These are phyloP conservation scores for Lagorchestes hirsutus DNA, from an alignment of 2,797 vertebrate genomes.

Conservation along the genomic window DNA sequence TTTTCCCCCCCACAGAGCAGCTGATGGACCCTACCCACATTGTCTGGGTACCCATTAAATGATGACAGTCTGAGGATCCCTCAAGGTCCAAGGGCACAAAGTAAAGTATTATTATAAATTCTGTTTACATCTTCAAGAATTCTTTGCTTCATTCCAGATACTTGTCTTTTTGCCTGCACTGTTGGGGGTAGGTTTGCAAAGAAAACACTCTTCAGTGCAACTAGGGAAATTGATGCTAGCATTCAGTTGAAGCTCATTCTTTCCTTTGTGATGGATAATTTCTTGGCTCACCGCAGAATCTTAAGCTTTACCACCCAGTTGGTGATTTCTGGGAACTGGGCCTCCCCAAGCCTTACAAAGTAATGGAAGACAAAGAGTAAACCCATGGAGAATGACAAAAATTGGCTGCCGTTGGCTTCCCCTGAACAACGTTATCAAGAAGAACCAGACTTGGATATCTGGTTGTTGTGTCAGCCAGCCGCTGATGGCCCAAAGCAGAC, in stretches of 20 bases:
- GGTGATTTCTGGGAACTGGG: constrained; percentile 11
- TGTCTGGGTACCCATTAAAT: neutral
- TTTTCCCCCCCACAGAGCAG: neutral
- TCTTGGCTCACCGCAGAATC: constrained; percentile 56
- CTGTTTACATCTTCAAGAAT: neutral
- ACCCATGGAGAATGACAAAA: neutral
- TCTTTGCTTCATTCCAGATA: neutral
- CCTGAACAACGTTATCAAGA: neutral
- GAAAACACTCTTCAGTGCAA: constrained; percentile 32
- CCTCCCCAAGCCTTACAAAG: neutral
- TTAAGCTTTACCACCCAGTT: constrained; percentile 14
- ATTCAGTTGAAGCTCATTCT: constrained; percentile 36
- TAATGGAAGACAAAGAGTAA: neutral
- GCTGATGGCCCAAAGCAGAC: neutral
- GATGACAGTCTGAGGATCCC: neutral
- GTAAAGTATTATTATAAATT: neutral
- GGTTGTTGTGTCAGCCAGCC: neutral
- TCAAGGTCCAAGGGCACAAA: neutral
- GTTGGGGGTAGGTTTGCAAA: constrained; percentile 52
- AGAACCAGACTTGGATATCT: neutral
- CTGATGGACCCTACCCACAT: neutral
- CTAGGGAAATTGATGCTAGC: constrained; percentile 68
- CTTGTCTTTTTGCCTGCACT: neutral
- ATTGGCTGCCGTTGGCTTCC: neutral
- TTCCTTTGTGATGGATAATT: constrained; percentile 61